These are phyloP conservation scores for Halcyon smyrnensis DNA, from an alignment of 2,797 vertebrate species.

Conservation along the genomic window DNA sequence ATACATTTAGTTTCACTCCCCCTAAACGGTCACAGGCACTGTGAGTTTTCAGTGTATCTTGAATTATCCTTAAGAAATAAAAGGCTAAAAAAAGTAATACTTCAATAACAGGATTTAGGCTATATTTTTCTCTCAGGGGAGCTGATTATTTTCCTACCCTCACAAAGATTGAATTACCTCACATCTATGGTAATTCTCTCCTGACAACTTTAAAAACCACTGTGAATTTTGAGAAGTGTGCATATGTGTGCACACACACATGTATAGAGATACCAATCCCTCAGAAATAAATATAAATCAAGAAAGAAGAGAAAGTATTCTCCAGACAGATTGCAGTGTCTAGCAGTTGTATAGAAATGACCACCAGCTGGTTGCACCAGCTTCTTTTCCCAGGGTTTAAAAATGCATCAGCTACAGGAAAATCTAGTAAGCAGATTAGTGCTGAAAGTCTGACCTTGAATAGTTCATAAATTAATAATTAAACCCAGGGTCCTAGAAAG, in stretches of 20 bases:
- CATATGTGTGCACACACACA: accelerated
- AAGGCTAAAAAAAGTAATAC: background rate
- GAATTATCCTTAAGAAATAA: background rate
- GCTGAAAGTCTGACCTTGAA: background rate
- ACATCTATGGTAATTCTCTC: background rate
- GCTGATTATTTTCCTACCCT: background rate
- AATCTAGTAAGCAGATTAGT: background rate
- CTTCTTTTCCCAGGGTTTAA: background rate
- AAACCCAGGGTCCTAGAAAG: background rate
- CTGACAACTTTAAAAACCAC: background rate
- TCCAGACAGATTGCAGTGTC: background rate
- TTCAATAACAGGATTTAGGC: background rate
- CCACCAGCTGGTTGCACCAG: background rate
- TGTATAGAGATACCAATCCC: background rate
- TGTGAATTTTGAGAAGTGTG: background rate
- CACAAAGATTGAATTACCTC: background rate
- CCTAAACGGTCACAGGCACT: background rate
- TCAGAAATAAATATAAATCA: background rate
- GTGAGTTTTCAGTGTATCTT: background rate
- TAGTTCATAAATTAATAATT: background rate
- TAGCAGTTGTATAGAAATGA: background rate
- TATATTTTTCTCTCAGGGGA: background rate
- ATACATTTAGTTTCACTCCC: background rate
- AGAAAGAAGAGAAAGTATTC: background rate
- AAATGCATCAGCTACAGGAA: background rate